Evolutionary conservation across 1,140 invertebrate genomes (phyloP), one percentile per base, ranked within the genome.

Genomic region (Camponotus floridanus): DNA sequence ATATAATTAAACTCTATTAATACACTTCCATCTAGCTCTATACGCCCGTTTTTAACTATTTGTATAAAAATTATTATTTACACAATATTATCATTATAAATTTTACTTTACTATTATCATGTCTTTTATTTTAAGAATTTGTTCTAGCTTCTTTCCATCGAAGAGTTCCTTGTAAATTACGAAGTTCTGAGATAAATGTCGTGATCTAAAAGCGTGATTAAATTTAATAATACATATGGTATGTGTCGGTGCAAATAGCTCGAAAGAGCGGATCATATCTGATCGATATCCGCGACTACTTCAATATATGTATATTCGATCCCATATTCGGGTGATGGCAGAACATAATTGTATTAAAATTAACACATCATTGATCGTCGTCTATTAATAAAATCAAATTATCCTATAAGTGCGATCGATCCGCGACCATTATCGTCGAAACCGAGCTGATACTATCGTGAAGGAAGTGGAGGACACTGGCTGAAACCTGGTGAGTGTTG

Each of bases 321-420:
- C 5, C 13, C 3, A 31, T 21, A 21, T 26, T 36, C 26, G 5
- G 9, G 7, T 5, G 18, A 18, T 18, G 31, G 18, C 45, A 31
- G 9, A 9, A 26, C 39, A 36, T 61, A 61, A 76, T 61, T 31
- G n/a, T 36, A 61, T 76, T 76, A 61, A 76, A 61, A 76, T 61
- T 42, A 42, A 18, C 26, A 18, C 73, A 26, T 8, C 57, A 76
- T 62, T 57, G 73, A 76, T 62, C 57, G 57, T 61, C 5, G 36
- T 4, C 73, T 76, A 62, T 76, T 76, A 76, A 76, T 76, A 61
- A 61, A 76, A 76, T 61, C 57, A 76, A 61, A 76, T 76, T 76
- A 61, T 13, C 21, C 48, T 0, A 57, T 4, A 31, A 45, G 15
- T 61, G 57, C 57, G 8, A 62, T 61, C 73, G 57, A 61, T 3